Conservation (phyloP, 2,888 invertebrate species). For the Scaptomyza reducta region DNA sequence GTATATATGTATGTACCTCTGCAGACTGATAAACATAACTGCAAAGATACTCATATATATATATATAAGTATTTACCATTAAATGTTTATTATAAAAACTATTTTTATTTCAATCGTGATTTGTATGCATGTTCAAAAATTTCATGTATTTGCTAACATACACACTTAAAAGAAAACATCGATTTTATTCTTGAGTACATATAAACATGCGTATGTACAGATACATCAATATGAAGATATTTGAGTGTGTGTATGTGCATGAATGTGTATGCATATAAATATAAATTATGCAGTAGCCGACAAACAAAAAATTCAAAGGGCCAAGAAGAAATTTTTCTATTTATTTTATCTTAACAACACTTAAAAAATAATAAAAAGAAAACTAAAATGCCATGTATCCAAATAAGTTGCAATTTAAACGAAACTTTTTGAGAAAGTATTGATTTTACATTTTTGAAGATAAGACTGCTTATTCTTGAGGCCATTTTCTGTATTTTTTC, state of each 20-base stretch:
- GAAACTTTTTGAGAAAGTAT: background rate
- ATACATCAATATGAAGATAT: background rate
- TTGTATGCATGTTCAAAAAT: background rate
- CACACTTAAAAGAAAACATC: constrained; percentile 8
- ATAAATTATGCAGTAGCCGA: constrained; percentile 1
- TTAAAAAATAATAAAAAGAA: background rate
- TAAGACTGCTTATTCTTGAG: background rate
- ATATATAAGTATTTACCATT: background rate
- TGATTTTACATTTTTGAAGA: background rate
- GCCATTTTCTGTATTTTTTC: background rate
- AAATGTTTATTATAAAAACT: background rate
- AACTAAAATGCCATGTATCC: background rate
- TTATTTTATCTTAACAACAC: background rate
- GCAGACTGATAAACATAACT: constrained; percentile 11
- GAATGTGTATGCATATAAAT: background rate
- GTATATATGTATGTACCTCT: background rate
- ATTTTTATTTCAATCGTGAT: background rate
- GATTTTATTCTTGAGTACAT: constrained; percentile 14
- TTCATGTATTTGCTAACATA: background rate
- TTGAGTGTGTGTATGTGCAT: background rate
- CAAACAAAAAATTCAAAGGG: constrained; percentile 4
- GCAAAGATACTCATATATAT: background rate
- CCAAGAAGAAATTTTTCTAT: background rate
- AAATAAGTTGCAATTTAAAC: background rate
- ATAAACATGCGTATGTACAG: background rate